Evolutionary conservation across 1,140 invertebrate species (phyloP), one percentile per base, ranked within the genome.

Genomic region (Lysiphlebus fabarum): DNA sequence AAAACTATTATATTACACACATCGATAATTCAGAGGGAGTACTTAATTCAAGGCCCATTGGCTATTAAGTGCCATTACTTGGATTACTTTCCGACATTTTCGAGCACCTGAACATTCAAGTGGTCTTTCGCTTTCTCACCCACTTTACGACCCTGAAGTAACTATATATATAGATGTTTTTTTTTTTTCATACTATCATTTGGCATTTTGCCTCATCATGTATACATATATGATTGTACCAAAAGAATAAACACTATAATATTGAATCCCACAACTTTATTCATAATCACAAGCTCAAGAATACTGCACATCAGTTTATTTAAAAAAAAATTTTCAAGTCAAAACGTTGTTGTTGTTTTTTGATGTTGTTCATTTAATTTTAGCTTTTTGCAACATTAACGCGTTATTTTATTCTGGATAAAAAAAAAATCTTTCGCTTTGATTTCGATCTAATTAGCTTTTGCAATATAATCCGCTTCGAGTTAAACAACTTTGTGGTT

Each of bases 1-100:
- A 33, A 49, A 56, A 17, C 12, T 37, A 48, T 57, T 34, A 57
- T 57, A 57, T 57, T 49, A 40, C 34, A 26, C 17, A 47, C 48
- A 56, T 60, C 66, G 63, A 70, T 69, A 68, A 69, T 69, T 67
- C 11, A 58, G 34, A 63, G 58, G 17, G 62, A 49, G 62, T 58
- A 59, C 62, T 63, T 62, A 64, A 70, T 68, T 66, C 68, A 63
- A 64, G 61, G 56, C 34, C 43, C 45, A 61, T 55, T 47, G 48
- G 26, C 59, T 60, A 61, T 70, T 51, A 61, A 64, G 57, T 55
- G 61, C 65, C 65, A 70, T 70, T 70, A 70, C 63, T 61, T 49
- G 62, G 60, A 70, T 70, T 70, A 70, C 66, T 68, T 67, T 64
- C 63, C 41, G 56, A 53, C 42, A 38, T 65, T 68, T 58, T 62